A percentile compares a stretch with the other conserved stretches of the same genome.
Evolutionary conservation across 2,797 vertebrate species (phyloP).

Genomic region (Oophaga sylvatica): DNA sequence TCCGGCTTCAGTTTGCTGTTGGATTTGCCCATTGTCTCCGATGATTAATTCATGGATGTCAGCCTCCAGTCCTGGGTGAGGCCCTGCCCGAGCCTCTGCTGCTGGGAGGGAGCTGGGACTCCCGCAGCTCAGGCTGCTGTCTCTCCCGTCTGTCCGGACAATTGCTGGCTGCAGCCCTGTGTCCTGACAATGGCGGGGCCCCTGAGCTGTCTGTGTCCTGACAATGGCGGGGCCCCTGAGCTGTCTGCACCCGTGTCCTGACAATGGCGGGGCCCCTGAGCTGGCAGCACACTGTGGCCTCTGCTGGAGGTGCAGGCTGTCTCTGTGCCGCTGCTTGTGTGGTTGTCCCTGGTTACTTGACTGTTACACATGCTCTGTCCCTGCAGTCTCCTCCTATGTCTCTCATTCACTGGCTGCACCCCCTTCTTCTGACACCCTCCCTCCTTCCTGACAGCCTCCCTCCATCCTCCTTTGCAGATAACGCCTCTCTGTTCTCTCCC

Average conservation of each 20-base stretch:
- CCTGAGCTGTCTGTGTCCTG: background rate
- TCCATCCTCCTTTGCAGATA: conserved; percentile 55
- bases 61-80: conserved; percentile 42
- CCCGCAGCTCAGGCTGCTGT: background rate
- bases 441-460: background rate
- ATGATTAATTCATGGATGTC: conserved; percentile 63
- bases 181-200: too few relatives aligned
- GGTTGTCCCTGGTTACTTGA: conserved; percentile 83
- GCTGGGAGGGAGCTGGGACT: background rate
- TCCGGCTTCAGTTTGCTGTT: conserved; percentile 98
- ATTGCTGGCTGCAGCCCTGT: too few relatives aligned
- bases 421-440: background rate
- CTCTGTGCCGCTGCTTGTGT: conserved; percentile 70
- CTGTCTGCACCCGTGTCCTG: background rate
- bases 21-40: conserved; percentile 90
- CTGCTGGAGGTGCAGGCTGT: conserved; percentile 10
- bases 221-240: conserved; percentile 4
- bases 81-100: background rate
- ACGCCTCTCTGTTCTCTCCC: conserved; percentile 24
- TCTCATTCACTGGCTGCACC: conserved; percentile 52
- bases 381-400: conserved; percentile 66
- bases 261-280: background rate
- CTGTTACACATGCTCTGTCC: conserved; percentile 76
- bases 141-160: background rate
- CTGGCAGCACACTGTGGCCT: background rate